Evolutionary conservation across 2,888 invertebrate species (phyloP).

Genomic region (Orthonevra nobilis): DNA sequence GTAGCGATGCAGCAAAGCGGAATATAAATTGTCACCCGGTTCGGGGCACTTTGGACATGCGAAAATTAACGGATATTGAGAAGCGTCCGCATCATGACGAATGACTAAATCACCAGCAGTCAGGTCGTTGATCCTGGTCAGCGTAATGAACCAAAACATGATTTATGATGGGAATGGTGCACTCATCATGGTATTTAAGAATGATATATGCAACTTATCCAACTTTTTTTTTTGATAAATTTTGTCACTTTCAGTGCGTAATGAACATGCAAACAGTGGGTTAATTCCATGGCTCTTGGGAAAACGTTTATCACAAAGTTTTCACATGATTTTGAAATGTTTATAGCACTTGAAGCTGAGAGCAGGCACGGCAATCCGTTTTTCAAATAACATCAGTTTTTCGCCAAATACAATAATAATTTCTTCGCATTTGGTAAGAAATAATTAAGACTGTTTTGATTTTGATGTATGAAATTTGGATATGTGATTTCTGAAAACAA

Average conservation of each 20-base stretch:
- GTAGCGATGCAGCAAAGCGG: constrained; percentile 22
- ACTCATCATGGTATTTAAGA: too few species aligned
- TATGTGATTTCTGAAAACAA: too few species aligned
- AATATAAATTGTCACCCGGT: constrained; percentile 58
- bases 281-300: not conserved
- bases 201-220: too few species aligned
- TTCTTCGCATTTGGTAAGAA: too few species aligned
- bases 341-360: constrained; percentile 9
- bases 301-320: constrained; percentile 3
- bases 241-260: not conserved
- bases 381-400: too few species aligned
- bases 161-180: too few species aligned
- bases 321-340: constrained; percentile 36
- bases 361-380: too few species aligned
- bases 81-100: constrained; percentile 51
- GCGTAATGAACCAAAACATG: constrained; percentile 58
- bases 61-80: constrained; percentile 65
- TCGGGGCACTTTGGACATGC: constrained; percentile 5
- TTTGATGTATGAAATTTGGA: too few species aligned
- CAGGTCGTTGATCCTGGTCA: constrained; percentile 54
- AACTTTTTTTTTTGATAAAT: not conserved
- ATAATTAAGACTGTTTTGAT: too few species aligned
- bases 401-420: too few species aligned
- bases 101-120: constrained; percentile 60
- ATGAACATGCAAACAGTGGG: not conserved